Evolutionary conservation across 2,888 invertebrate genomes (phyloP), one percentile per base, ranked within the genome.

Genomic region (Achlya flavicornis): DNA sequence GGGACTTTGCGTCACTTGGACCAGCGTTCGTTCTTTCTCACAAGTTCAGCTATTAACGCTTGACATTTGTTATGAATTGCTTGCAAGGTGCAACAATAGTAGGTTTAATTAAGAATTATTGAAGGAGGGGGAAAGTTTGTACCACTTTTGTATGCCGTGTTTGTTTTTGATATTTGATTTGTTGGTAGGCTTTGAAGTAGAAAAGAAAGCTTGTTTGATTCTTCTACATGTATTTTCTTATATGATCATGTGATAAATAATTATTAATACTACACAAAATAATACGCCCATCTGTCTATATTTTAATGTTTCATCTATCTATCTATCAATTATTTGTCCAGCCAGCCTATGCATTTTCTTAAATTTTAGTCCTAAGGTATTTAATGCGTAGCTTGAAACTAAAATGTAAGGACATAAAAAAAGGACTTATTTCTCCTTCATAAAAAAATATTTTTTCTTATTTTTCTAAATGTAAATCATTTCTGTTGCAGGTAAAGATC

Each of bases 81-180:
- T 71, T 80, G 86, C 81, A 83, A 87, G 86, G 84, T 89, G 88
- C 89, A 90, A 91, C 89, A 91, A 89, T 84, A 74, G 83, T 81
- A 67, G 74, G 71, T 81, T 86, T 88, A 87, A 89, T 90, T 89
- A 88, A 89, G 87, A 85, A 82, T 84, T 78, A 85, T 84, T 78
- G 79, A 75, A 78, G 78, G 77, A 75, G 71, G 69, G 59, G 41
- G 66, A 69, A 70, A 74, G 73, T 72, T 79, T 62, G 59, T 46
- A 62, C 63, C 64, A 62, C 62, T 66, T 67, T 63, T 38, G 38
- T 26, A 16, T 46, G 33, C 1, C 48, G 26, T 10, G 48, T 32
- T 48, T 32, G 32, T 16, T 48, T 72, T 63, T 67, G 68, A 72
- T 66, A 38, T 65, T 61, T 64, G 43, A 61, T 63, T 66, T 48